These are phyloP conservation scores for Acrobasis repandana DNA, from an alignment of 2,888 invertebrate species.

Conservation along the genomic window DNA sequence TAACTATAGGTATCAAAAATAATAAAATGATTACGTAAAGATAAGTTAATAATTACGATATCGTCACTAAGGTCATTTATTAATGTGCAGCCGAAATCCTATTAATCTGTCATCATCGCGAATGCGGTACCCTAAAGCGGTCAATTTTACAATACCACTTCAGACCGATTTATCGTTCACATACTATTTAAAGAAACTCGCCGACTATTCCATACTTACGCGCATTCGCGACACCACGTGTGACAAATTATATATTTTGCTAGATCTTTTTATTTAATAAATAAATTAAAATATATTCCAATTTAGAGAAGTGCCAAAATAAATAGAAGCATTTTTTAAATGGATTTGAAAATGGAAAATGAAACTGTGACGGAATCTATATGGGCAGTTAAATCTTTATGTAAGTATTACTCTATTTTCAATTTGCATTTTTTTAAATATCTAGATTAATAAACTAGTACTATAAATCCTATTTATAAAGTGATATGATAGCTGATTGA, in stretches of 20 bases:
- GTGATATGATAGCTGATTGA: too few species aligned
- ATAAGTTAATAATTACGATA: not conserved
- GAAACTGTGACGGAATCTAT: not conserved
- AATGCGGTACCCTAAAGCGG: constrained; percentile 12
- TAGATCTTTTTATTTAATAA: not conserved
- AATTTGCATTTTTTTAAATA: not conserved
- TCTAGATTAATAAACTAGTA: not conserved
- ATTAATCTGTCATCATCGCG: constrained; percentile 2
- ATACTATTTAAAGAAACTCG: constrained; percentile 14
- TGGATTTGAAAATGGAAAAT: constrained; percentile 12
- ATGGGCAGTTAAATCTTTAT: constrained; percentile 1
- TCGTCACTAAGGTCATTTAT: not conserved
- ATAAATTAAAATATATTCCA: not conserved
- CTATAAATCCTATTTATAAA: too few species aligned
- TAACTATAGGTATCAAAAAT: not conserved
- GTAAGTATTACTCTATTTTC: constrained; percentile 5
- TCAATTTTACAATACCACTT: not conserved
- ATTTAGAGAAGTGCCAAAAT: not conserved
- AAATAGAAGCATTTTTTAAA: not conserved
- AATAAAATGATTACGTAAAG: not conserved
- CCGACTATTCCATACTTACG: constrained; percentile 2
- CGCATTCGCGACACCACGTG: constrained; percentile 6
- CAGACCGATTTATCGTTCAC: constrained; percentile 3
- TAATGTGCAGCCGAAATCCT: not conserved
- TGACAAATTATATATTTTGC: not conserved